Base-by-base conservation (phyloP, 2,797 vertebrate species). In the Alosa sapidissima region DNA sequence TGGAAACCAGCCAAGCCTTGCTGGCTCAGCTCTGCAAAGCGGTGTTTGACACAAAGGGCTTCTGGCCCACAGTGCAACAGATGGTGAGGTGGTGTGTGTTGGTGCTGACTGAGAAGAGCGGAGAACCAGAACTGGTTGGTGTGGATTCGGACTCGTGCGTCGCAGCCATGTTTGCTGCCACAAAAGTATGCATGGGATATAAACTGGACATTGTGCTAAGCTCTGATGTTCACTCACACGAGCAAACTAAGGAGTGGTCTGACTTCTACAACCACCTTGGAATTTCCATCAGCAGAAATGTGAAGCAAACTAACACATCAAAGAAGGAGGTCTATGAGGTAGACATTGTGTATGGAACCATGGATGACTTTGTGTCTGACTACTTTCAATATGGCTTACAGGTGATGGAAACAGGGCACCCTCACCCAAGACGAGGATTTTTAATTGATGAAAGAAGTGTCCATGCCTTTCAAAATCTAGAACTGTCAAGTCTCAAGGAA, bases 71-170 rank as follows among this genome's bases (percentile, higher is more conserved):
- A 36, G 45, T 81, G 49, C 82, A n/a, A 19, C 85, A 88, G n/a
- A 86, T 88, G 85, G 10, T 86, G 7, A 48, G 36, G n/a, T 88
- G 87, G 87, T 86, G 87, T 62, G 52, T 75, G 10, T 5, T 85
- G 13, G 60, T 82, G 14, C n/a, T 84, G 33, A n/a, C 19, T 47
- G 85, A 81, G 48, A 81, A 68, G 47, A 65, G 47, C 45, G 36
- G 49, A 24, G n/a, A n/a, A n/a, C n/a, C 10, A 65, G 19, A 84
- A 9, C 82, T 84, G 4, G 85, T 86, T 68, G 75, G 54, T 2
- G 51, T 84, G 49, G 78, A 86, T 19, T 58, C 24, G 10, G 85
- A 84, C 3, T 75, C 85, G 10, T 84, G 83, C 72, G 78, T 82
- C 21, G 82, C 36, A 19, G 85, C 78, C n/a, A 86, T 86, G 85